Evolutionary conservation across 2,113 vertebrate species (phyloP).

Genomic region (Pygathrix nemaeus): DNA sequence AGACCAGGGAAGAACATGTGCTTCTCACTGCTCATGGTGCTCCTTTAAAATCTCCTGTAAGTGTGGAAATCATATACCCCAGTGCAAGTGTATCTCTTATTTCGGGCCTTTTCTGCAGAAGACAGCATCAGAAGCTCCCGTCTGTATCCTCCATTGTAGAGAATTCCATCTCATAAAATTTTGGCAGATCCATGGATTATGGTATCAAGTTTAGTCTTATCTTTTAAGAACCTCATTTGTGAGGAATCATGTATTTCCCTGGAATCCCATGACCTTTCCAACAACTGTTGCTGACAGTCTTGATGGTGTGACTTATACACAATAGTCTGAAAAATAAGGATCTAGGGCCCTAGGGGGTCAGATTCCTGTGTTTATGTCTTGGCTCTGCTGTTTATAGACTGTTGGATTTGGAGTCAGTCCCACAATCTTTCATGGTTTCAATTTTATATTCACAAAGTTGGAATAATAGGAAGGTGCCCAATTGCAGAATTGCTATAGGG

Average conservation of each 20-base stretch:
- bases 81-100: accelerated
- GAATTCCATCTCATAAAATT: not conserved
- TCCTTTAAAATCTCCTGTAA: not conserved
- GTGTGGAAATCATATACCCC: not conserved
- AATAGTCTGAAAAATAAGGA: not conserved
- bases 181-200: not conserved
- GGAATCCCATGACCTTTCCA: not conserved
- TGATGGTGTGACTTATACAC: not conserved
- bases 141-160: not conserved
- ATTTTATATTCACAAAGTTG: not conserved
- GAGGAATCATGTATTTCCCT: not conserved
- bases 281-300: not conserved
- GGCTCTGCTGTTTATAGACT: not conserved
- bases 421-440: not conserved
- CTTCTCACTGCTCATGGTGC: not conserved
- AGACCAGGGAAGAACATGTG: not conserved
- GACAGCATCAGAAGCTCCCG: not conserved
- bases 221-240: not conserved
- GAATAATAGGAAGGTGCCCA: not conserved
- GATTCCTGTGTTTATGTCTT: not conserved
- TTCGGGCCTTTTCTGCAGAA: not conserved
- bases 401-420: not conserved
- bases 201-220: not conserved
- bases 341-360: not conserved
- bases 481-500: not conserved